A percentile compares a stretch with the other conserved stretches of the same genome.
phyloP scores from a whole-genome alignment of 1,140 invertebrate species.

The Drosophila kurseongensis region DNA sequence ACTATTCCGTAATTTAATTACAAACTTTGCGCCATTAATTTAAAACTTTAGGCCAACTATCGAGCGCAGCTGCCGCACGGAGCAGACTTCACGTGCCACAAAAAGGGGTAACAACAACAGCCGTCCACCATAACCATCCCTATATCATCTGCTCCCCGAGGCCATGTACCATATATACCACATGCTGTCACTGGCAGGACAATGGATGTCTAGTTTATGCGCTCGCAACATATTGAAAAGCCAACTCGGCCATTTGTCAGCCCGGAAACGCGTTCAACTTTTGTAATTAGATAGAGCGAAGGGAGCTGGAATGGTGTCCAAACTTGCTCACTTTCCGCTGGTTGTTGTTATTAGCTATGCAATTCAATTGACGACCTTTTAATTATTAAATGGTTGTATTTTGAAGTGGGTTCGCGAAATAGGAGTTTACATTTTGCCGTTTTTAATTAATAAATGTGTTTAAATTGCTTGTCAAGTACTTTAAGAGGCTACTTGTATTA shows the following conservation, averaged over 20 bases:
- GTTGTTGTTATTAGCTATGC: constrained; percentile 14
- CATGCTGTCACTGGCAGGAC: constrained; percentile 54
- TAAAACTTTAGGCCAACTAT: constrained; percentile 74
- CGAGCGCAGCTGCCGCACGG: constrained; percentile 64
- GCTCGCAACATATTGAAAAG: constrained; percentile 74
- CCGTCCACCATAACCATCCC: not conserved
- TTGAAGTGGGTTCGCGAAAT: not conserved
- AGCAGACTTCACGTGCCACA: constrained; percentile 46
- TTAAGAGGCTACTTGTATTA: not conserved
- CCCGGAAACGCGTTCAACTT: constrained; percentile 55
- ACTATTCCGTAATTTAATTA: constrained; percentile 77
- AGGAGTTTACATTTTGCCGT: not conserved
- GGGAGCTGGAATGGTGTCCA: constrained; percentile 1
- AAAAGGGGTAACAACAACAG: constrained; percentile 7
- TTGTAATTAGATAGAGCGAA: constrained; percentile 73
- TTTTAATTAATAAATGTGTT: not conserved
- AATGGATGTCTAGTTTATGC: constrained; percentile 67
- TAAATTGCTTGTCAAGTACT: not conserved
- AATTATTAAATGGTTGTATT: not conserved
- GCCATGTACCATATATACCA: constrained; percentile 13
- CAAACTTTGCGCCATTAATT: constrained; percentile 79
- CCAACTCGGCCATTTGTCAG: constrained; percentile 69
- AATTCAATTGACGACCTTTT: constrained; percentile 5
- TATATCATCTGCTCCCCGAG: constrained; percentile 8
- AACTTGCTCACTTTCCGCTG: constrained; percentile 7